Evolutionary conservation across 2,888 invertebrate species (phyloP).

Genomic region (Stenodera caucasica): DNA sequence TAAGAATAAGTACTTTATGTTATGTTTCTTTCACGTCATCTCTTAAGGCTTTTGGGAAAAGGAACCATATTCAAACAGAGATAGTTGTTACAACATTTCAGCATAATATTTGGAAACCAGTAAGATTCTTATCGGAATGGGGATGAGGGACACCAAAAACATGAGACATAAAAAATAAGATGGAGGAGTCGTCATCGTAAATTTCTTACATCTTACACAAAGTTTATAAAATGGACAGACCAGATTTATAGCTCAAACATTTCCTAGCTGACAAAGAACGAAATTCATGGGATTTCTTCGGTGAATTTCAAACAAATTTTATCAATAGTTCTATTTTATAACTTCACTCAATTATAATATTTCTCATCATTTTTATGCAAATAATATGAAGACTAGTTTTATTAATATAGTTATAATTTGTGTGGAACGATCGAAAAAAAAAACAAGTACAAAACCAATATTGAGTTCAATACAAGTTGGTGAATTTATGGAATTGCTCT

Average conservation of each 20-base stretch:
- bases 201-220: conserved; percentile 12
- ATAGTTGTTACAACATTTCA: neutral
- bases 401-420: no score
- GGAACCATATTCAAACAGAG: neutral
- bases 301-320: neutral
- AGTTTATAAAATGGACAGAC: conserved; percentile 16
- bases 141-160: neutral
- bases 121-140: conserved; percentile 1
- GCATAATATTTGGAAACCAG: conserved; percentile 1
- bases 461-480: neutral
- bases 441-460: neutral
- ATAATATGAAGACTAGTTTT: no score
- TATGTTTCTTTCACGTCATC: neutral
- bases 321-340: no score
- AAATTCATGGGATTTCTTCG: conserved; percentile 5
- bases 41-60: neutral
- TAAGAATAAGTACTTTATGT: neutral
- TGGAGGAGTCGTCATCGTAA: conserved; percentile 8
- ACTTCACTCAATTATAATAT: no score
- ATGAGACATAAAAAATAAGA: conserved; percentile 8
- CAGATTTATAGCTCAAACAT: conserved; percentile 13
- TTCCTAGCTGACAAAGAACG: conserved; percentile 11
- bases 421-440: no score
- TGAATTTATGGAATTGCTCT: neutral
- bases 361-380: no score